phyloP scores from a whole-genome alignment of 2,113 vertebrate genomes.

The Pongo pygmaeus region DNA sequence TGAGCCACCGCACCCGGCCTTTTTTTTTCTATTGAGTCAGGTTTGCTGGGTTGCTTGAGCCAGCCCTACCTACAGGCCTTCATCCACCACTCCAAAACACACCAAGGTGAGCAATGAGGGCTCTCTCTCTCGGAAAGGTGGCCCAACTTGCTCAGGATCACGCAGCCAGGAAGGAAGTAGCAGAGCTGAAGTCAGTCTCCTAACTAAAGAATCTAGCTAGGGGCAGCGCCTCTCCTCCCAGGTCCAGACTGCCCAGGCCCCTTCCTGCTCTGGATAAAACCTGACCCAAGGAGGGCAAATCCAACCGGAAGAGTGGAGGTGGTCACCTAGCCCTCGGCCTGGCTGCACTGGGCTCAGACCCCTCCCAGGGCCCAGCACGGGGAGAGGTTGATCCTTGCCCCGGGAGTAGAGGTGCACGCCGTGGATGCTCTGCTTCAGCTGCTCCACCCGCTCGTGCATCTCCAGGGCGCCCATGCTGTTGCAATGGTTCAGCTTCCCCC shows the following conservation, averaged over 20 bases:
- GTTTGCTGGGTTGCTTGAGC: background rate
- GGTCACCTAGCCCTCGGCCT: background rate
- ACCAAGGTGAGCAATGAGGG: too few relatives aligned
- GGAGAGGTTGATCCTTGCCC: slow-evolving; percentile 51
- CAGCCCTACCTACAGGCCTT: background rate
- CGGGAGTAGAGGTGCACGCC: slow-evolving; percentile 74
- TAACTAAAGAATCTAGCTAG: background rate
- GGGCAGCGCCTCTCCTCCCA: background rate
- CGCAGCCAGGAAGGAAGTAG: background rate
- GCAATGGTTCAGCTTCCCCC: slow-evolving; percentile 79
- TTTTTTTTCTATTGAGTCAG: too few relatives aligned
- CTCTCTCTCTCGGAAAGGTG: background rate
- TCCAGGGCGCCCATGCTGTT: slow-evolving; percentile 77
- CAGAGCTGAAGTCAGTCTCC: background rate
- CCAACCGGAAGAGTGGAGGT: background rate
- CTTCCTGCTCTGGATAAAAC: background rate
- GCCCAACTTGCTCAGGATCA: background rate
- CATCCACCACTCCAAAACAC: background rate
- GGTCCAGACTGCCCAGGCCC: background rate
- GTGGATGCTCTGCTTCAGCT: slow-evolving; percentile 74
- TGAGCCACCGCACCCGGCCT: too few relatives aligned
- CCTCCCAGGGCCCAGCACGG: background rate
- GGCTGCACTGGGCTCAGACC: background rate
- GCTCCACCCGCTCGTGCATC: slow-evolving; percentile 74
- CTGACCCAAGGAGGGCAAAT: background rate